Evolutionary conservation across 1,140 invertebrate species (phyloP), one percentile per base, ranked within the genome.

Genomic region (Diabrotica virgifera): DNA sequence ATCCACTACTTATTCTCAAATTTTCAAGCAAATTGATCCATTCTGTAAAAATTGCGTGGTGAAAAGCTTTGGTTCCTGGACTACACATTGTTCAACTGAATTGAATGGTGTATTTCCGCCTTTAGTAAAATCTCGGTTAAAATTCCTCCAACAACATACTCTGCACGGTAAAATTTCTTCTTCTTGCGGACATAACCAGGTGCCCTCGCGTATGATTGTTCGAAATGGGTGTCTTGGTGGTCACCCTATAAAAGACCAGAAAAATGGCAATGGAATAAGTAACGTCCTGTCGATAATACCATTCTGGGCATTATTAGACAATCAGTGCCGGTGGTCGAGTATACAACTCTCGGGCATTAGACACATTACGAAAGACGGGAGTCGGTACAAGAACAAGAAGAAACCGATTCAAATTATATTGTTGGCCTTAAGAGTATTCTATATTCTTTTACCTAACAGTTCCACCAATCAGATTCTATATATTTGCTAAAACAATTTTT

Each of bases 241-340:
- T 36, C 55, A 36, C 36, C 55, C 55, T 57, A 57, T 57, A 57
- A 57, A 57, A 10, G 24, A 51, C 40, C 37, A 60, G 24, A 60
- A 60, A 14, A 51, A 50, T 52, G 6, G 59, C 40, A 51, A 65
- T 64, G 66, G 56, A 38, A 62, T 54, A 59, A 59, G 57, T 56
- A 61, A 59, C 60, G 55, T 66, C 64, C 57, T 56, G 65, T 63
- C 65, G 53, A 64, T 70, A 66, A 63, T 65, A 38, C 69, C 66
- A 62, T 68, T 67, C 65, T 35, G 51, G 66, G 63, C 53, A 56
- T 64, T 66, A 71, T 68, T 70, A 65, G 66, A 72, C 68, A 72
- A 72, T 72, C 71, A 67, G 67, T 69, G 71, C 71, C 50, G 71
- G 69, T 72, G 69, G 71, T 72, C 69, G 66, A 65, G 50, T 55